phyloP scores from a whole-genome alignment of 37 sponge, comb jelly and placozoan genomes.

The Aplysina aerophoba region DNA sequence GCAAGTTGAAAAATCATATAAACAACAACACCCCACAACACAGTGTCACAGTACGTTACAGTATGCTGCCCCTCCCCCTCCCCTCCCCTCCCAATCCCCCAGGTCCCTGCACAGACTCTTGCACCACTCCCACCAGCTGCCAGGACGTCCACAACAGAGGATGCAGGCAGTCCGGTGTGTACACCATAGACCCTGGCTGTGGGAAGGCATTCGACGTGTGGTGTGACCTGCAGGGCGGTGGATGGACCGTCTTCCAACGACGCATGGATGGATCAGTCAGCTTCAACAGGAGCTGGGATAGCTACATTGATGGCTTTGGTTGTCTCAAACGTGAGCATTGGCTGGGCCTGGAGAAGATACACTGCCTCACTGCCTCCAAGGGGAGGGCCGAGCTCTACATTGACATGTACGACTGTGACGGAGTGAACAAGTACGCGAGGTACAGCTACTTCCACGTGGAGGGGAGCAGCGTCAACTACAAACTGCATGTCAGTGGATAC shows the following conservation, averaged over 20 bases:
- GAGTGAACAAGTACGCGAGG: slow-evolving; percentile 20
- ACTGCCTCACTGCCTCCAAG: slow-evolving; percentile 16
- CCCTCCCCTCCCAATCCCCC: too few relatives aligned
- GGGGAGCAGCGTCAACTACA: slow-evolving; percentile 12
- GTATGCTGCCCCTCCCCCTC: too few relatives aligned
- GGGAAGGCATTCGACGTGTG: slow-evolving; percentile 6
- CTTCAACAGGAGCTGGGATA: neutral
- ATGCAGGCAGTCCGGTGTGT: neutral
- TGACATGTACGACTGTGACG: slow-evolving; percentile 24
- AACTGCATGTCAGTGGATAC: slow-evolving; percentile 18
- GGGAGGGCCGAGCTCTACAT: neutral
- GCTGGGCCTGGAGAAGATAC: slow-evolving; percentile 34
- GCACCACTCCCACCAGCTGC: neutral
- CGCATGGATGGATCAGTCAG: slow-evolving; percentile 36
- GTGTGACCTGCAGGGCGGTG: neutral
- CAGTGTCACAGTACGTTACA: neutral
- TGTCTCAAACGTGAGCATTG: neutral
- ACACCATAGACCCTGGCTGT: neutral
- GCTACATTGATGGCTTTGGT: slow-evolving; percentile 36
- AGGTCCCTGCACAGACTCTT: too few relatives aligned
- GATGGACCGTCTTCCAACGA: slow-evolving; percentile 24
- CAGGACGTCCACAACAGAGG: neutral
- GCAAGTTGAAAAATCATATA: too few relatives aligned
- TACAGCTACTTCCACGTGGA: slow-evolving; percentile 37
- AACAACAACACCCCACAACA: neutral